Evolutionary conservation across 2,113 vertebrate species (phyloP).

Genomic region (Myrmecophaga tridactyla): DNA sequence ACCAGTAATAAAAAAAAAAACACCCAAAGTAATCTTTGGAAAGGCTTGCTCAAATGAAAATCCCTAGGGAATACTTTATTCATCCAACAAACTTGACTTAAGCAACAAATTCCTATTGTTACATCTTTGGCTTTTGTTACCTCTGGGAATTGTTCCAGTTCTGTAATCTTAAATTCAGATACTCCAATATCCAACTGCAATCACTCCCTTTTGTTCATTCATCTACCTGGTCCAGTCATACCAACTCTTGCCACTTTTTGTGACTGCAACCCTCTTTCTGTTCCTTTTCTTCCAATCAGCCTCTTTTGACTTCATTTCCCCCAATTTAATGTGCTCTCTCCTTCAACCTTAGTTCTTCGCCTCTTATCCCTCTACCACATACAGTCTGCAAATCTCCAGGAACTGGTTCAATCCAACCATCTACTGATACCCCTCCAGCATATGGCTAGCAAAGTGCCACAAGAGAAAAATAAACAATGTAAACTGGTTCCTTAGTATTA

Average conservation of each 20-base stretch:
- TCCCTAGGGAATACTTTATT: background rate
- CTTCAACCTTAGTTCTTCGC: background rate
- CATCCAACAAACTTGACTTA: conserved; percentile 18
- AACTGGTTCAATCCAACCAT: background rate
- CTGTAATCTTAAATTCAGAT: background rate
- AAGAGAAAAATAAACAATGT: background rate
- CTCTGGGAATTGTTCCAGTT: background rate
- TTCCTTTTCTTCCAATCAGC: background rate
- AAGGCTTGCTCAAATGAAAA: background rate
- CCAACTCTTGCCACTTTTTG: too few species aligned
- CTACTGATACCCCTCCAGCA: background rate
- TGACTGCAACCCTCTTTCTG: background rate
- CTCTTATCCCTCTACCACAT: background rate
- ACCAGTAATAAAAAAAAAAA: conserved; percentile 10
- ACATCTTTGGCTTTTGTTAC: background rate
- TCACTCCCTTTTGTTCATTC: background rate
- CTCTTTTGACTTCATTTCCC: background rate
- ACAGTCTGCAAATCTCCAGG: background rate
- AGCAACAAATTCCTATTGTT: background rate
- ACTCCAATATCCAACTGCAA: background rate
- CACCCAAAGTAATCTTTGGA: conserved; percentile 9
- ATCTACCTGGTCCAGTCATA: background rate
- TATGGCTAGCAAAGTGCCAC: background rate
- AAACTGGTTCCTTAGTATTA: too few species aligned
- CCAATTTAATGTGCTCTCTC: background rate